Percentiles rank a stretch among this genome's conserved stretches.
Evolutionary conservation across 2,888 invertebrate genomes (phyloP).

Genomic region (Podotricha telesiphe): DNA sequence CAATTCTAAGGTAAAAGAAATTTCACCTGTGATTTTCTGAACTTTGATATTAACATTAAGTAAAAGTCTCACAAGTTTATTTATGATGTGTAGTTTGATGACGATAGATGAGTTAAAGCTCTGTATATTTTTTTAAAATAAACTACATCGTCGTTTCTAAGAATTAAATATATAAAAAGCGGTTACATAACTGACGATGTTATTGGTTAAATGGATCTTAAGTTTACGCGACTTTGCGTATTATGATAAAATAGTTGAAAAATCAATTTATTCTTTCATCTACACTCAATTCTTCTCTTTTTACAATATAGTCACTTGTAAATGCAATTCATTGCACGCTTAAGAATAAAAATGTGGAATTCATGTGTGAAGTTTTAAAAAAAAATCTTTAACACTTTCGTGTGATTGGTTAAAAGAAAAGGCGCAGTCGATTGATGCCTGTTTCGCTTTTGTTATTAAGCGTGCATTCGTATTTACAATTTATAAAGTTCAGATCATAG

Average conservation of each 20-base stretch:
- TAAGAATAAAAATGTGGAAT: not conserved
- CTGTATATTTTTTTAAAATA: conserved; percentile 50
- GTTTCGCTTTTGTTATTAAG: not conserved
- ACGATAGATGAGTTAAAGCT: conserved; percentile 48
- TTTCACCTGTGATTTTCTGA: not conserved
- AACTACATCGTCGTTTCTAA: conserved; percentile 36
- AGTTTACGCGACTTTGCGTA: not conserved
- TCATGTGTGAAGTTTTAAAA: not conserved
- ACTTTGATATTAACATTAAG: not conserved
- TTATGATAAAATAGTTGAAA: conserved; percentile 15
- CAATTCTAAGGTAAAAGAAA: not conserved
- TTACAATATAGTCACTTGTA: conserved; percentile 18
- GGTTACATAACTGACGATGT: conserved; percentile 2
- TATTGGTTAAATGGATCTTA: conserved; percentile 5
- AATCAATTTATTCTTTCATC: conserved; percentile 11
- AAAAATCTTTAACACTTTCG: not conserved
- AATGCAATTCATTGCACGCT: conserved; percentile 16
- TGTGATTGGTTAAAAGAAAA: not conserved
- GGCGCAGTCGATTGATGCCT: not conserved
- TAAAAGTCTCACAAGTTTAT: not conserved
- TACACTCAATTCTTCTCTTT: conserved; percentile 20
- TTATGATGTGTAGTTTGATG: conserved; percentile 50
- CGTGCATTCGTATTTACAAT: conserved; percentile 16
- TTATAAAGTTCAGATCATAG: conserved; percentile 24
- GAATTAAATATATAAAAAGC: conserved; percentile 26